A percentile compares a stretch with the other conserved stretches of the same genome.
These are phyloP conservation scores for Rhagoletis pomonella DNA, from an alignment of 1,140 invertebrate species.

Conservation along the genomic window DNA sequence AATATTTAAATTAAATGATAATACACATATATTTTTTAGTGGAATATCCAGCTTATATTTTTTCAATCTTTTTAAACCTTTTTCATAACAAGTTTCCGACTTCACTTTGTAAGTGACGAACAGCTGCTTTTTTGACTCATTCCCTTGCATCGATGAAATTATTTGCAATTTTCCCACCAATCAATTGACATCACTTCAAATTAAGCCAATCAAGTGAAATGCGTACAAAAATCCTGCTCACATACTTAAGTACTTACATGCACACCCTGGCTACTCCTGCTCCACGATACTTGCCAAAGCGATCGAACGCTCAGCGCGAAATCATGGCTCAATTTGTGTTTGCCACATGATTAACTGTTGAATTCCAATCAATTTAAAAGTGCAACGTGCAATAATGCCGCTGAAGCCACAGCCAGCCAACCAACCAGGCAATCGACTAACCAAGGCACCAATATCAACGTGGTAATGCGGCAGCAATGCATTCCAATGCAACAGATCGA, in stretches of 20 bases:
- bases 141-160: neutral
- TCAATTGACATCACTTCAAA: conserved; percentile 41
- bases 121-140: neutral
- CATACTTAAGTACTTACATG: neutral
- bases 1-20: too few species aligned
- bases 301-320: neutral
- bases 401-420: neutral
- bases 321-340: conserved; percentile 48
- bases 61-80: too few species aligned
- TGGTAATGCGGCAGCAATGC: neutral
- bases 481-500: conserved; percentile 46
- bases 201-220: conserved; percentile 52
- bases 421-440: too few species aligned
- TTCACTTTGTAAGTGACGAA: too few species aligned
- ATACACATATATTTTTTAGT: too few species aligned
- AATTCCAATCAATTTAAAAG: conserved; percentile 54
- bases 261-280: neutral
- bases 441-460: neutral
- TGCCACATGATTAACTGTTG: conserved; percentile 37
- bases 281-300: neutral
- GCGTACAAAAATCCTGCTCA: neutral
- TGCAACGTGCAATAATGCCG: conserved; percentile 42
- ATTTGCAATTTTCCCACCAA: conserved; percentile 48
- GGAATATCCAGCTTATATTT: too few species aligned
- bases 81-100: too few species aligned